Base-by-base conservation (phyloP, 2,113 vertebrate genomes). In the Cottus gobio region DNA sequence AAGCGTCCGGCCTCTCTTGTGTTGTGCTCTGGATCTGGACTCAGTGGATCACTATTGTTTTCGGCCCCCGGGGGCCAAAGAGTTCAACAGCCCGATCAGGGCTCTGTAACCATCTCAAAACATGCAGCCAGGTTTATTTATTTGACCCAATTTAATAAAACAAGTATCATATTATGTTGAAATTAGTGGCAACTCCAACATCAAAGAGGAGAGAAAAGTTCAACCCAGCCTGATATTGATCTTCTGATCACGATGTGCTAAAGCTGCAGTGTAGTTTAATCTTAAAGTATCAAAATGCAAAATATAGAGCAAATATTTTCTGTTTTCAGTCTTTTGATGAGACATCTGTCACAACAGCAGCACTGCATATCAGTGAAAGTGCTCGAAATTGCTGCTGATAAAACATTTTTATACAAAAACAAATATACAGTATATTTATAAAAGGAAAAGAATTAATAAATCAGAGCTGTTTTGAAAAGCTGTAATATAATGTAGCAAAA, bases 1-100 rank as follows among this genome's bases (percentile, higher is more conserved):
- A 87, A 75, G 16, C 7, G 10, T 37, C 83, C 1, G 48, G 77
- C 80, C 83, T 85, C 72, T 91, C 82, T 36, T 90, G 77, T 85
- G 77, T 36, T 68, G 78, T 62, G 65, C 73, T 77, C 70, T 71
- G 82, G 69, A 60, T 86, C 72, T 79, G 64, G 75, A 71, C 79
- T 84, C 79, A 44, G 34, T 74, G 63, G 20, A 76, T 77, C 67
- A 77, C 57, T 26, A 74, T 80, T 85, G 87, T 85, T 83, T 82
- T 48, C 75, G n/a, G 44, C 10, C 2, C 2, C 16, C 48, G 6
- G 5, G 50, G 76, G 76, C 31, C 50, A 31, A 57, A 83, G 71
- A 37, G 77, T 16, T 56, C 31, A 54, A 36, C 52, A 7, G 26
- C 46, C 7, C 6, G 8, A 58, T 56, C 42, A 3, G 13, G n/a